Evolutionary conservation across 23 tunicate genomes (phyloP), one percentile per base, ranked within the genome.

Genomic region (Trididemnum nubilum): DNA sequence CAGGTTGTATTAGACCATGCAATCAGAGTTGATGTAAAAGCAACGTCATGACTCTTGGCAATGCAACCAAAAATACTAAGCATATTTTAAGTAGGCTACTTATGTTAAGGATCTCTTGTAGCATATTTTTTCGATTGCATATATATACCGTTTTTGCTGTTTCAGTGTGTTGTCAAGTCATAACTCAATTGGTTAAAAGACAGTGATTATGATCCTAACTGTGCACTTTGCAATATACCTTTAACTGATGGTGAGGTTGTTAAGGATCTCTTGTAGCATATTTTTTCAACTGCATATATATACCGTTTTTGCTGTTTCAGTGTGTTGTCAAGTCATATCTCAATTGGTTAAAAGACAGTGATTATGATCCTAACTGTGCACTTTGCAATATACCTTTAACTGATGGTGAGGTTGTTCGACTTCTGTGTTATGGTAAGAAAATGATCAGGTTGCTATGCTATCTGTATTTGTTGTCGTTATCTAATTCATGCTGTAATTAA

Each of bases 281-380:
- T n/a, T n/a, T n/a, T n/a, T n/a, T n/a, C n/a, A n/a, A n/a, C n/a
- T n/a, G n/a, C n/a, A n/a, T n/a, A n/a, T n/a, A n/a, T n/a, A n/a
- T n/a, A n/a, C n/a, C n/a, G n/a, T n/a, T n/a, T n/a, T n/a, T 44
- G 15, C 15, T 72, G 31, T 81, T 89, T 81, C 51, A 94, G 98
- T 94, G 98, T 81, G 83, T 94, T 61, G 95, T 94, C 21, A 88
- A 94, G 75, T 94, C 98, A 4, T 94, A 94, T 71, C 82, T 94
- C 2, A 89, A 94, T 57, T 94, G 98, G 98, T 60, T 94, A 61
- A 94, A 94, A 71, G 98, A 94, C 91, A 85, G 91, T 72, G 98
- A 94, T 51, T 94, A 94, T 54, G 71, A 76, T 52, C 98, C 98
- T 21, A 85, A 85, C 58, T 94, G 98, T 81, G 77, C 83, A 18